A percentile compares a stretch with the other conserved stretches of the same genome.
Conservation (phyloP, 2,888 invertebrate species). For the Panopea generosa region DNA sequence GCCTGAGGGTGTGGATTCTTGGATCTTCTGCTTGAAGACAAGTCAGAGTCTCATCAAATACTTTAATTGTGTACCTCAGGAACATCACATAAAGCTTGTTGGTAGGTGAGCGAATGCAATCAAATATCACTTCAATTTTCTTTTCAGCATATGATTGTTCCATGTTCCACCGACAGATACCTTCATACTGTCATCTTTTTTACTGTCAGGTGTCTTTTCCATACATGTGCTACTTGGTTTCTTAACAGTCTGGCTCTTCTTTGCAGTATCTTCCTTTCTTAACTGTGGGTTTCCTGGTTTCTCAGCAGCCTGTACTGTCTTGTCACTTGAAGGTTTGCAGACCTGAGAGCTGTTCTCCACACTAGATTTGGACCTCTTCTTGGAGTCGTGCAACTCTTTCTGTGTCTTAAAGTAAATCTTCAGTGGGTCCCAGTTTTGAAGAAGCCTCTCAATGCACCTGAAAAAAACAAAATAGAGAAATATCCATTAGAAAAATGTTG, state of each 20-base stretch:
- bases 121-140: too few relatives aligned
- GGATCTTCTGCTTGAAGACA: constrained; percentile 47
- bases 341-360: constrained; percentile 8
- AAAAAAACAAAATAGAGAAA: background rate
- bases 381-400: constrained; percentile 15
- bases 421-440: constrained; percentile 52
- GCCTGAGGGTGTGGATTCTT: constrained; percentile 41
- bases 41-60: constrained; percentile 46
- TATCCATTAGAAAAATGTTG: constrained; percentile 14
- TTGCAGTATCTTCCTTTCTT: too few relatives aligned
- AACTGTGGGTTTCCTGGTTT: constrained; percentile 4
- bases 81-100: constrained; percentile 51
- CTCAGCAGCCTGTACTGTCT: background rate
- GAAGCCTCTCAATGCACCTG: constrained; percentile 30
- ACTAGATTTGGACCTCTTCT: too few relatives aligned
- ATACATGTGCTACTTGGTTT: constrained; percentile 1
- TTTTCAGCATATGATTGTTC: constrained; percentile 42
- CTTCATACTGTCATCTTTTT: background rate
- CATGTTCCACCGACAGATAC: constrained; percentile 1
- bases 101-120: constrained; percentile 46
- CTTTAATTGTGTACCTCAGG: constrained; percentile 34
- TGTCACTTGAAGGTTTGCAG: too few relatives aligned
- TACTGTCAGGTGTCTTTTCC: background rate
- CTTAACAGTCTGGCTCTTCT: background rate
- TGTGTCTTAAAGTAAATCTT: constrained; percentile 33